Base-by-base conservation (phyloP, 2,797 vertebrate genomes). In the Melopsittacus undulatus region DNA sequence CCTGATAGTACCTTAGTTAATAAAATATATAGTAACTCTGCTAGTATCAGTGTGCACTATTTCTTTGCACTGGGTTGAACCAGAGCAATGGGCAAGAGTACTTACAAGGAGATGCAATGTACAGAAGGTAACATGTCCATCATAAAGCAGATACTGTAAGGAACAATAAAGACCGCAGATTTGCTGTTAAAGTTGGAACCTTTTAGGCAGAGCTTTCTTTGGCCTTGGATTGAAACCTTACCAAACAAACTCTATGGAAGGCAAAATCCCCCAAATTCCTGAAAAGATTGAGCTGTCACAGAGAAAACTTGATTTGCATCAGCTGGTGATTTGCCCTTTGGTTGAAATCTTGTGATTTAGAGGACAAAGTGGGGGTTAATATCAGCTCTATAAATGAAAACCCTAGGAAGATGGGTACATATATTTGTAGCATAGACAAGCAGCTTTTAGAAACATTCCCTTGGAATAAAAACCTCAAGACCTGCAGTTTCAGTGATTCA, bases 21-120 rank as follows among this genome's bases (percentile, higher is more conserved):
- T 6, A 15, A 1, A 67, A 34, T 8, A 21, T 3, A 5, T 2
- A 45, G 18, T 52, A 21, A 51, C 23, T 79, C 1, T 5, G 24
- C 34, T 74, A 40, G 8, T 34, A 77, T 18, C 52, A 20, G 11
- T 4, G 11, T 27, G 21, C 38, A 45, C 16, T 10, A 18, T 10
- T 56, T 27, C 32, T 51, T 61, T 73, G 52, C 20, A 19, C 12
- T 21, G 24, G 5, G 42, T 30, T 57, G 36, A 89, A 36, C 10
- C 20, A 79, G 5, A 66, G 6, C 1, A 36, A 36, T 59, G n/a
- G 5, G 7, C 16, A 89, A 78, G 77, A 22, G 7, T 20, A 29
- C 66, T 92, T 63, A 59, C 27, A 46, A 46, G 24, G 48, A 78
- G 16, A 59, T 81, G 8, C 11, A 72, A 10, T 34, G 5, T 62